A percentile compares a stretch with the other conserved stretches of the same genome.
phyloP scores from a whole-genome alignment of 2,888 invertebrate species.

The Phengaris arion region DNA sequence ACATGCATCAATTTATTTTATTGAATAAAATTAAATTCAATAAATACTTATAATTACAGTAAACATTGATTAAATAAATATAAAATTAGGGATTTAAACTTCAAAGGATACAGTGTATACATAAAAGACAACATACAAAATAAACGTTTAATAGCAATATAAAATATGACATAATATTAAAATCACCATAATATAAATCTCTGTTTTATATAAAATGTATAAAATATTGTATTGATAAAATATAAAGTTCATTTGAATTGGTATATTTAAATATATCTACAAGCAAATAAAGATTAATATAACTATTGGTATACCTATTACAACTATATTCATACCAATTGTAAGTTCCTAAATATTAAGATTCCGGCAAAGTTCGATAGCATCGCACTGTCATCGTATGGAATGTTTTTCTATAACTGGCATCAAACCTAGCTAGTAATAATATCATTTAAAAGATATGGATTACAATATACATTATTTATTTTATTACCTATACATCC shows the following conservation, averaged over 20 bases:
- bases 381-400: background rate
- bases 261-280: no score
- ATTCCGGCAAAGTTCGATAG: background rate
- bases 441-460: background rate
- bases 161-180: constrained; percentile 11
- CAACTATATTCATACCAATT: no score
- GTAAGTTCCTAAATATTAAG: background rate
- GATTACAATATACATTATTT: background rate
- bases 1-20: no score
- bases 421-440: background rate
- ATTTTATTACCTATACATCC: no score
- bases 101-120: background rate
- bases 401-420: background rate
- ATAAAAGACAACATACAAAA: constrained; percentile 2
- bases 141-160: constrained; percentile 15
- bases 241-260: background rate
- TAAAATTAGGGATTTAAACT: no score
- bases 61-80: no score
- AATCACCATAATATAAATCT: constrained; percentile 15
- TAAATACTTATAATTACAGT: no score
- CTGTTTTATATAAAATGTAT: background rate
- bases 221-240: background rate
- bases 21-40: no score
- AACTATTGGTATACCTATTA: no score
- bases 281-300: no score